phyloP scores from a whole-genome alignment of 2,797 vertebrate genomes.

The Lepilemur septentrionalis region DNA sequence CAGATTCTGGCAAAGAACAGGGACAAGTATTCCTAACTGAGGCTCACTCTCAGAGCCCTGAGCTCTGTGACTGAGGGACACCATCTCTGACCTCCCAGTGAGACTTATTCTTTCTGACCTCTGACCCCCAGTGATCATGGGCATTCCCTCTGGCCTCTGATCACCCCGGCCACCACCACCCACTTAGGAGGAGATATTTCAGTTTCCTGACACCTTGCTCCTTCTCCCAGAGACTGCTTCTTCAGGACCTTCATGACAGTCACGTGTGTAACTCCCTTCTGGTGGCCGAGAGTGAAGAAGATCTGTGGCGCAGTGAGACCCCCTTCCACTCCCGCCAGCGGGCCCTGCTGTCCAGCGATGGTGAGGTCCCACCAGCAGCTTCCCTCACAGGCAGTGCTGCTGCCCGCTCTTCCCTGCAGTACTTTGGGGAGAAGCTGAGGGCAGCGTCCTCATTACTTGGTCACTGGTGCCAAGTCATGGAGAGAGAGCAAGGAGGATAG shows the following conservation, averaged over 20 bases:
- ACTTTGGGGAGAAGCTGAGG: background rate
- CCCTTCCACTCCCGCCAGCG: slow-evolving; percentile 90
- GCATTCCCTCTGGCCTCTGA: background rate
- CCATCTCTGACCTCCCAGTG: background rate
- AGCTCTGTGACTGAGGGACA: background rate
- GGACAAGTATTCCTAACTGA: background rate
- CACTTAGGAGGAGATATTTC: background rate
- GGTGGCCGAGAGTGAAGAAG: slow-evolving; percentile 98
- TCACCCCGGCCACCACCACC: background rate
- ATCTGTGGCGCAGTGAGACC: slow-evolving; percentile 98
- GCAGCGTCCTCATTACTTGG: background rate
- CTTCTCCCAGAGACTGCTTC: slow-evolving; percentile 89
- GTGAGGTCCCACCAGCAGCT: slow-evolving; percentile 79
- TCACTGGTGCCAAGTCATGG: background rate
- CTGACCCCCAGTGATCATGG: background rate
- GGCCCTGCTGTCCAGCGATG: slow-evolving; percentile 89
- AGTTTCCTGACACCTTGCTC: slow-evolving; percentile 6
- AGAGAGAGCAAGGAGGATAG: background rate
- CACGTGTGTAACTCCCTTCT: slow-evolving; percentile 96
- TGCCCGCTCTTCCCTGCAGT: background rate
- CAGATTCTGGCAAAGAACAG: background rate
- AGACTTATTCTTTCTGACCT: background rate
- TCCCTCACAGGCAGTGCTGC: background rate
- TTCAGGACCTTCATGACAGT: slow-evolving; percentile 97
- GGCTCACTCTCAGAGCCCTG: background rate